These are phyloP conservation scores for Latheticus oryzae DNA, from an alignment of 2,888 invertebrate genomes.

Conservation along the genomic window DNA sequence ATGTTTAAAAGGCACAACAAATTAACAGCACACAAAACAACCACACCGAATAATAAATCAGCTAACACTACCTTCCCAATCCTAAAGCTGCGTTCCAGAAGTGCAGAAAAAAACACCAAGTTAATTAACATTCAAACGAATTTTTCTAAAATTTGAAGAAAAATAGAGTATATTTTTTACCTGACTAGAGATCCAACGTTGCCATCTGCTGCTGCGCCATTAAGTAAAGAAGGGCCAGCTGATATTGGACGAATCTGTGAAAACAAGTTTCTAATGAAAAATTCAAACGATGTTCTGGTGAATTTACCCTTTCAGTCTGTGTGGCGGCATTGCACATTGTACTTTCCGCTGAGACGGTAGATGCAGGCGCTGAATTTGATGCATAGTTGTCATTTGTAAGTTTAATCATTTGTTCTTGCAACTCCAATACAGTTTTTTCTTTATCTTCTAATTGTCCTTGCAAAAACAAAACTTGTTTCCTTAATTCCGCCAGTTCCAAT, in stretches of 20 bases:
- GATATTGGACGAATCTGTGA: slow-evolving; percentile 72
- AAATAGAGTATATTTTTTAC: slow-evolving; percentile 59
- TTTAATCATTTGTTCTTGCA: slow-evolving; percentile 81
- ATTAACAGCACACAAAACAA: slow-evolving; percentile 75
- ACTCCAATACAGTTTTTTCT: slow-evolving; percentile 82
- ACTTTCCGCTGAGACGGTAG: slow-evolving; percentile 63
- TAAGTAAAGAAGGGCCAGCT: slow-evolving; percentile 69
- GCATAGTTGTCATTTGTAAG: slow-evolving; percentile 61
- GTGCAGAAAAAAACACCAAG: slow-evolving; percentile 5
- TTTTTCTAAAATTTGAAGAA: neutral
- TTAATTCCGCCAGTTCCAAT: slow-evolving; percentile 81
- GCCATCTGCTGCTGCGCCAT: slow-evolving; percentile 67
- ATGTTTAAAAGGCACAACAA: slow-evolving; percentile 75
- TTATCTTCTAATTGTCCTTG: slow-evolving; percentile 91
- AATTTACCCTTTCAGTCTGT: slow-evolving; percentile 84
- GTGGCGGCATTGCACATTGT: slow-evolving; percentile 84
- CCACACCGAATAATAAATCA: slow-evolving; percentile 76
- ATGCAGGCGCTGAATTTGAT: slow-evolving; percentile 65
- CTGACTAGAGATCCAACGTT: slow-evolving; percentile 70
- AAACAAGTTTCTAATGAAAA: no score
- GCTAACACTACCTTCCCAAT: slow-evolving; percentile 86
- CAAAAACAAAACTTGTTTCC: slow-evolving; percentile 84
- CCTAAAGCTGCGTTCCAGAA: slow-evolving; percentile 71
- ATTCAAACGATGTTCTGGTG: neutral
- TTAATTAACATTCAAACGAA: neutral